These are phyloP conservation scores for Lepus europaeus DNA, from an alignment of 2,113 vertebrate species.

Conservation along the genomic window DNA sequence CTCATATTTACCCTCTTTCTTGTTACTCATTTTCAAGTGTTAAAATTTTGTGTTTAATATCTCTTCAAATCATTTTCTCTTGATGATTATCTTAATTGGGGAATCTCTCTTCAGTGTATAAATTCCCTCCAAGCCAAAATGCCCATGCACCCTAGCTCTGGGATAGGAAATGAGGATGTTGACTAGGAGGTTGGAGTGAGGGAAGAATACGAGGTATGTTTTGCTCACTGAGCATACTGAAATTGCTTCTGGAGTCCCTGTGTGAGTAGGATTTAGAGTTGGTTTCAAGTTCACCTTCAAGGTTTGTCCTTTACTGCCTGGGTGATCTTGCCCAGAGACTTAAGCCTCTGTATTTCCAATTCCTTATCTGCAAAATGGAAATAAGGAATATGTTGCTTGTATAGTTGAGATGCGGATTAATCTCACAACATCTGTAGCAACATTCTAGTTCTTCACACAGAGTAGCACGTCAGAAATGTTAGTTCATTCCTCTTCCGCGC, in stretches of 20 bases:
- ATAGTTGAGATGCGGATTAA: not conserved
- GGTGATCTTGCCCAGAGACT: not conserved
- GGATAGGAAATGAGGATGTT: not conserved
- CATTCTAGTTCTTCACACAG: not conserved
- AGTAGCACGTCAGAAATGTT: not conserved
- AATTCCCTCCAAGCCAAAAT: not conserved
- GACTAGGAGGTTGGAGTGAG: not conserved
- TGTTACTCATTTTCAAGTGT: constrained; percentile 48
- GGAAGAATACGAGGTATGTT: not conserved
- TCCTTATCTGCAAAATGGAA: not conserved
- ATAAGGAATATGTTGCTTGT: not conserved
- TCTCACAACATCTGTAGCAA: not conserved
- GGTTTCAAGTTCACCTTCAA: constrained; percentile 37
- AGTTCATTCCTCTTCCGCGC: not conserved
- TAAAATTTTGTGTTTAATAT: constrained; percentile 19
- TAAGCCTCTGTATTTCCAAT: not conserved
- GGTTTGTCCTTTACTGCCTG: not conserved
- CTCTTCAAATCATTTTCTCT: constrained; percentile 14
- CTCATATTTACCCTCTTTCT: constrained; percentile 38
- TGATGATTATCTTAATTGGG: not conserved
- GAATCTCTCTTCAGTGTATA: not conserved
- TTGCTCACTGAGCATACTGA: not conserved
- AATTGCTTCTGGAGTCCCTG: not conserved
- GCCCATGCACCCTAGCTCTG: not conserved
- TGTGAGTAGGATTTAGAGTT: not conserved